Conservation (phyloP, 2,797 vertebrate genomes). For the Anguilla anguilla region DNA sequence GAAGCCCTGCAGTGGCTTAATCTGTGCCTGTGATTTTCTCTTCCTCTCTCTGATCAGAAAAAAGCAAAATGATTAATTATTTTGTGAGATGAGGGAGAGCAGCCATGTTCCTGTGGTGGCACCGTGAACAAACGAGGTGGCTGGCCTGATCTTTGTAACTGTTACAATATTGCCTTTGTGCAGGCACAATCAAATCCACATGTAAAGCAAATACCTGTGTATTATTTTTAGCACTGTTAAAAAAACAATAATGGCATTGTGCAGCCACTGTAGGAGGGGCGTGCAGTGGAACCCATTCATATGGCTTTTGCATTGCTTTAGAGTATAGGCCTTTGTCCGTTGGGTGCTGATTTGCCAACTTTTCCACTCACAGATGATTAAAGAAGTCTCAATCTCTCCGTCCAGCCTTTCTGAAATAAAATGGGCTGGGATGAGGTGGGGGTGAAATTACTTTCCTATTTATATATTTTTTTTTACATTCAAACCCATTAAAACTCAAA, state of each 20-base stretch:
- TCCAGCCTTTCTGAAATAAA: slow-evolving; percentile 42
- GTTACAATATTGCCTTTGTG: slow-evolving; percentile 62
- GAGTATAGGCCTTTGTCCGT: slow-evolving; percentile 27
- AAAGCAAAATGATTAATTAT: background rate
- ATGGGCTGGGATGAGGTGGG: slow-evolving; percentile 11
- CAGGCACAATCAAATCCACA: slow-evolving; percentile 62
- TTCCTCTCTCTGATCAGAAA: background rate
- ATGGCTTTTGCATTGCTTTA: slow-evolving; percentile 24
- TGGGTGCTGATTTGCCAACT: slow-evolving; percentile 28
- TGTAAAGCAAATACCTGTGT: slow-evolving; percentile 61
- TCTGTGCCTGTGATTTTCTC: background rate
- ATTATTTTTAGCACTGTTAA: slow-evolving; percentile 40
- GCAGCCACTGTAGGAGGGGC: slow-evolving; percentile 25
- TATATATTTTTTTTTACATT: slow-evolving; percentile 39
- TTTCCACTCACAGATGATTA: slow-evolving; percentile 33
- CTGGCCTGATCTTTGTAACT: background rate
- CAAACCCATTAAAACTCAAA: slow-evolving; percentile 30
- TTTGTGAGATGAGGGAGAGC: background rate
- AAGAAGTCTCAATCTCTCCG: slow-evolving; percentile 30
- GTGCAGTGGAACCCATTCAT: slow-evolving; percentile 20
- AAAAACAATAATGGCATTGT: slow-evolving; percentile 62
- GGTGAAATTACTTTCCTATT: slow-evolving; percentile 23
- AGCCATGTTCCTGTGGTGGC: background rate
- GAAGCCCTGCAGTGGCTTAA: background rate
- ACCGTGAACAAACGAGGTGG: background rate